Evolutionary conservation across 2,113 vertebrate genomes (phyloP).

Genomic region (Aleadryas rufinucha): DNA sequence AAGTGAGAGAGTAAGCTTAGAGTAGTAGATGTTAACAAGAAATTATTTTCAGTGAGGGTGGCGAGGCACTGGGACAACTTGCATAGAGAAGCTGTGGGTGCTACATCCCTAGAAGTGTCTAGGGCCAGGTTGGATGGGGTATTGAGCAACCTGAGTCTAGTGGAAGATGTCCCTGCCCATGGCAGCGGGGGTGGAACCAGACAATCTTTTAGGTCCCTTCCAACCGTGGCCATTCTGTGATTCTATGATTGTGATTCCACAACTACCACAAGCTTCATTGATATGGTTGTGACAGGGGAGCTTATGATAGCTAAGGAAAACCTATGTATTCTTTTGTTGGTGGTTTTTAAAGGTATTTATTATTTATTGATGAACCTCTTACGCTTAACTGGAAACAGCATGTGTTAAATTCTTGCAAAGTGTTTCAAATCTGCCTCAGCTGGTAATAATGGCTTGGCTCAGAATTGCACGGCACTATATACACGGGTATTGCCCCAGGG

Average conservation of each 20-base stretch:
- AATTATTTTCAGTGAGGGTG: neutral
- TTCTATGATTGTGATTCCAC: neutral
- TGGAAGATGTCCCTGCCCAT: neutral
- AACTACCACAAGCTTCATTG: neutral
- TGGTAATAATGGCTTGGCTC: neutral
- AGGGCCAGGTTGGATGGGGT: neutral
- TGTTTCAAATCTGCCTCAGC: neutral
- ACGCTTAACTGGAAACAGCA: neutral
- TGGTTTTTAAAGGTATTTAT: neutral
- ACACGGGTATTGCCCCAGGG: neutral
- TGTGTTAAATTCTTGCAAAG: neutral
- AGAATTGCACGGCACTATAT: neutral
- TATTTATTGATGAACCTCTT: neutral
- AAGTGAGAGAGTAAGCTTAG: neutral
- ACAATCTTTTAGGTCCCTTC: neutral
- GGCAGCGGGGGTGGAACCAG: accelerated
- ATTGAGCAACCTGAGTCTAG: neutral
- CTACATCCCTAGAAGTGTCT: neutral
- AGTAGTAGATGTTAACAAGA: neutral
- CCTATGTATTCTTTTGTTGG: neutral
- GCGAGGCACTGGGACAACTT: neutral
- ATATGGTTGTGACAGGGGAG: neutral
- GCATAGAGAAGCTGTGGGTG: neutral
- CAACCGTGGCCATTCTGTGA: neutral
- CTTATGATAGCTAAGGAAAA: neutral